Percentiles rank a stretch among this genome's conserved stretches.
phyloP scores from a whole-genome alignment of 2,888 invertebrate species.

The Tromatobia lineatoria region DNA sequence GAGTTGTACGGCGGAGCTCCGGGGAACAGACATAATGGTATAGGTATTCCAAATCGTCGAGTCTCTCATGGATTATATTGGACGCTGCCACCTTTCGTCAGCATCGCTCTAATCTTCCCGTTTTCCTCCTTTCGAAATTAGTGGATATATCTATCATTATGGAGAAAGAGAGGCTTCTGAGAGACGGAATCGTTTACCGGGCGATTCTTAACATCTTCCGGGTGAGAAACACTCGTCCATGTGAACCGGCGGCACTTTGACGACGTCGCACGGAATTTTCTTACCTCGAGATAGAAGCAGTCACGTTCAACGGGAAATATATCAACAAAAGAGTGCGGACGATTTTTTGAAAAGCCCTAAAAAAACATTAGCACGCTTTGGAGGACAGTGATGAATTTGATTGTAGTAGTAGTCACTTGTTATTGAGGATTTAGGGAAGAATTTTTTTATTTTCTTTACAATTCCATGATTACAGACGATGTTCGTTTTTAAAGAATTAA shows the following conservation, averaged over 20 bases:
- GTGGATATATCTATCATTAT: conserved; percentile 13
- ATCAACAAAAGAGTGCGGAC: not conserved
- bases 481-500: too few relatives aligned
- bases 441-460: too few relatives aligned
- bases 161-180: not conserved
- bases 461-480: too few relatives aligned
- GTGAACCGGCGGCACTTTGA: not conserved
- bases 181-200: not conserved
- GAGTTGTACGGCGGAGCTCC: conserved; percentile 2
- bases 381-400: too few relatives aligned
- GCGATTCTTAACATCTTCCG: conserved; percentile 1
- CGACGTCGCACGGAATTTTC: not conserved
- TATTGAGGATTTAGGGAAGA: too few relatives aligned
- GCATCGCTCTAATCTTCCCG: conserved; percentile 13
- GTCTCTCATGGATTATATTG: conserved; percentile 7
- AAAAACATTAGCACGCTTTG: too few relatives aligned
- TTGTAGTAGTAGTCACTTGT: too few relatives aligned
- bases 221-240: not conserved
- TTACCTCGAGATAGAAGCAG: not conserved
- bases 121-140: conserved; percentile 42
- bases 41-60: conserved; percentile 29
- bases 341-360: too few relatives aligned
- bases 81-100: conserved; percentile 22
- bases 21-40: conserved; percentile 36
- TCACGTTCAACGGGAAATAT: not conserved